Evolutionary conservation across 2,888 invertebrate genomes (phyloP).

Genomic region (Epinotia demarniana): DNA sequence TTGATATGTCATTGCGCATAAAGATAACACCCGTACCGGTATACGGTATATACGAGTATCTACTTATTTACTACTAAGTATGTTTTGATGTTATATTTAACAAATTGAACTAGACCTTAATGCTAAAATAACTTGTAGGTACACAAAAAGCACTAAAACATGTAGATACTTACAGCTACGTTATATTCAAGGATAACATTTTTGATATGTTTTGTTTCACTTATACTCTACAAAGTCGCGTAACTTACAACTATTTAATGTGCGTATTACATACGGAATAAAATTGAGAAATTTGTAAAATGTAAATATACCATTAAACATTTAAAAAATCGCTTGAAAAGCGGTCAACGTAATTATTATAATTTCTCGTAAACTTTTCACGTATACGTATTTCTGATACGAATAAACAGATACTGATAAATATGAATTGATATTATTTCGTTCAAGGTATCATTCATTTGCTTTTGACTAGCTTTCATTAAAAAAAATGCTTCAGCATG

Average conservation of each 20-base stretch:
- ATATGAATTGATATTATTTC: neutral
- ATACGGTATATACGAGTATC: neutral
- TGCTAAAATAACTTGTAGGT: neutral
- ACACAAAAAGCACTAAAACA: conserved; percentile 11
- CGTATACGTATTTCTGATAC: neutral
- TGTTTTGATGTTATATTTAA: neutral
- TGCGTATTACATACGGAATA: conserved; percentile 38
- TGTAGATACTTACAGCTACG: neutral
- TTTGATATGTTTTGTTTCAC: conserved; percentile 47
- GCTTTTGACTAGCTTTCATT: neutral
- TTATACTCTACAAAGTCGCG: conserved; percentile 23
- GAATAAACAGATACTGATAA: neutral
- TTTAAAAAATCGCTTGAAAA: conserved; percentile 25
- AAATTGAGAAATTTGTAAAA: conserved; percentile 21
- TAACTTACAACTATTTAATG: conserved; percentile 32
- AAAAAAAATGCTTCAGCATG: neutral
- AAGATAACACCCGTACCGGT: neutral
- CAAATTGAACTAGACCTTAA: conserved; percentile 14
- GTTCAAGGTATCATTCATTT: neutral
- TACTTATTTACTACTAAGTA: neutral
- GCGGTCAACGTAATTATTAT: conserved; percentile 18
- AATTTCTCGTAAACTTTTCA: neutral
- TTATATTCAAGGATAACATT: conserved; percentile 18
- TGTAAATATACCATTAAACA: conserved; percentile 26
- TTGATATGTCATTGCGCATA: conserved; percentile 42